phyloP scores from a whole-genome alignment of 1,140 invertebrate species.

The Drosophila trapezifrons region DNA sequence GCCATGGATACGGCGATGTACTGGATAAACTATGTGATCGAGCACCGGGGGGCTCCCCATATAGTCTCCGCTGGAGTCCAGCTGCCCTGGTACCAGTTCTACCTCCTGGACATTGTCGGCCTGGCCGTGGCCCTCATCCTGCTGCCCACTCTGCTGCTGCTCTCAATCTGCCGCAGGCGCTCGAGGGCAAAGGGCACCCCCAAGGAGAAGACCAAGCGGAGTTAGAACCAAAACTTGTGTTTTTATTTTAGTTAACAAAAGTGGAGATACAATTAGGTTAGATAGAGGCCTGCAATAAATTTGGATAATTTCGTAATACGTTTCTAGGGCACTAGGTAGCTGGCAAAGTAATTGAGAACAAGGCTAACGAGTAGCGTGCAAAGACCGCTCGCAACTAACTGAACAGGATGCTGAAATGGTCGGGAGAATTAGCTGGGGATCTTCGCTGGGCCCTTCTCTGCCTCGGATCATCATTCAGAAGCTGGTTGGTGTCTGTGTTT shows the following conservation, averaged over 20 bases:
- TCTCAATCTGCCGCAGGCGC: constrained; percentile 13
- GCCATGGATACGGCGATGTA: constrained; percentile 86
- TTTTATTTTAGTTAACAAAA: constrained; percentile 39
- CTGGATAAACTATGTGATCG: constrained; percentile 87
- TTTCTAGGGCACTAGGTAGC: constrained; percentile 62
- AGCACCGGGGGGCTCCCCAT: constrained; percentile 86
- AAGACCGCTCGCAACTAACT: constrained; percentile 64
- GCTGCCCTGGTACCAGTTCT: constrained; percentile 87
- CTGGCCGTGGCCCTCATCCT: constrained; percentile 31
- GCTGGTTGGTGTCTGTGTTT: constrained; percentile 31
- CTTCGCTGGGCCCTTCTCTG: constrained; percentile 25
- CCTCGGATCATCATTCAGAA: constrained; percentile 19
- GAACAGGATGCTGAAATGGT: constrained; percentile 71
- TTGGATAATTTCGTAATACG: constrained; percentile 49
- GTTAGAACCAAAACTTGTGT: constrained; percentile 48
- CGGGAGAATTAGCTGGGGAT: constrained; percentile 47
- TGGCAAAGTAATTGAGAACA: constrained; percentile 71
- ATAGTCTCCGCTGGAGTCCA: constrained; percentile 85
- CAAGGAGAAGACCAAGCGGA: constrained; percentile 37
- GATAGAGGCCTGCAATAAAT: constrained; percentile 22
- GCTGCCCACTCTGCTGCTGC: constrained; percentile 38
- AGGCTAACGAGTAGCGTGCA: constrained; percentile 72
- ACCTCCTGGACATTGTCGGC: constrained; percentile 86
- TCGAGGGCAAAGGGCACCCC: not conserved
- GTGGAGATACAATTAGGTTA: constrained; percentile 42